These are phyloP conservation scores for Silurus asotus DNA, from an alignment of 2,113 vertebrate species.

Conservation along the genomic window DNA sequence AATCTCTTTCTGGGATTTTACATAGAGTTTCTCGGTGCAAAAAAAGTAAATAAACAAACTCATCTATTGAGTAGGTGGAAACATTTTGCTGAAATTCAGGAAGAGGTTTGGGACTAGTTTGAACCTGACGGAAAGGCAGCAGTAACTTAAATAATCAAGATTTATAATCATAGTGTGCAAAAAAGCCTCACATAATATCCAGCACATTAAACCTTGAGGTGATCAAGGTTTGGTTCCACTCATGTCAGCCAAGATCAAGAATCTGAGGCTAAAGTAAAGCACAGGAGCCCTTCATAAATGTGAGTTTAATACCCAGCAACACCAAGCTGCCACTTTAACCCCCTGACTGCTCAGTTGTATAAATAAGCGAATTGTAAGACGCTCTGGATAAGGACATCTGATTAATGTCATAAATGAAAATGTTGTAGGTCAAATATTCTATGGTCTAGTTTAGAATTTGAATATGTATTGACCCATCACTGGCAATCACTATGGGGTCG, in stretches of 20 bases:
- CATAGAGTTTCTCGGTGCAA: neutral
- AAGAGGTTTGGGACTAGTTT: neutral
- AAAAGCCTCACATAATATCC: neutral
- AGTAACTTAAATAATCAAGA: neutral
- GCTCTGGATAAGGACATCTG: no score
- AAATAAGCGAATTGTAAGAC: no score
- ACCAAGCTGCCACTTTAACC: no score
- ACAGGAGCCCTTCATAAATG: neutral
- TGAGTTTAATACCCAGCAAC: no score
- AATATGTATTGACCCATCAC: neutral
- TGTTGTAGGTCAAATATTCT: neutral
- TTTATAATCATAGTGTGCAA: neutral
- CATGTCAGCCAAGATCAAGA: neutral
- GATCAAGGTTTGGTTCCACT: neutral
- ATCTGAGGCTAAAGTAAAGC: neutral
- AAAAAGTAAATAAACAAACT: neutral
- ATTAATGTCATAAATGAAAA: no score
- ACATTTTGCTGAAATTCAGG: neutral
- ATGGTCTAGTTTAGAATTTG: neutral
- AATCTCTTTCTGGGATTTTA: neutral
- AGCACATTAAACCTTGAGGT: neutral
- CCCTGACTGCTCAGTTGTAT: no score
- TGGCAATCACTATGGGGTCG: neutral
- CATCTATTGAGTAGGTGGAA: neutral
- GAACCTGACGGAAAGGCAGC: neutral